phyloP scores from a whole-genome alignment of 1,140 invertebrate genomes.

The Bombus haemorrhoidalis region DNA sequence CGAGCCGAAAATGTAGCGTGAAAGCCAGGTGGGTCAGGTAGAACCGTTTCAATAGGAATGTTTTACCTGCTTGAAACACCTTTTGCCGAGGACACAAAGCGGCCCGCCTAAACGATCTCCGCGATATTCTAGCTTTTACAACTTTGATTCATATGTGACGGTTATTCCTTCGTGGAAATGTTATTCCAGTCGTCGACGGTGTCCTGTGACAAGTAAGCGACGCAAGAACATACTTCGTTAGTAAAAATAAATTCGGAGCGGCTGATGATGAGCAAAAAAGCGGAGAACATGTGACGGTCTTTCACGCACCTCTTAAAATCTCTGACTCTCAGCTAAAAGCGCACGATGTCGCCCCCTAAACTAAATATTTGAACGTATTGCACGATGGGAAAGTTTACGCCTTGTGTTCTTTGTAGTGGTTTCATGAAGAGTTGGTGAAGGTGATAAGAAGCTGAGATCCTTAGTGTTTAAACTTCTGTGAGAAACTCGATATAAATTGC shows the following conservation, averaged over 20 bases:
- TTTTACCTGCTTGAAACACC: conserved; percentile 67
- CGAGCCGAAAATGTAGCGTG: conserved; percentile 38
- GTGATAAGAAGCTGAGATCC: neutral
- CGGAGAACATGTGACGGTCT: neutral
- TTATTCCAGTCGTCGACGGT: conserved; percentile 33
- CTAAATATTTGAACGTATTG: conserved; percentile 30
- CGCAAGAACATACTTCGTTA: neutral
- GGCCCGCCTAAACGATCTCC: conserved; percentile 15
- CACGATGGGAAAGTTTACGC: conserved; percentile 29
- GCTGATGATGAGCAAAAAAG: neutral
- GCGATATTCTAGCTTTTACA: conserved; percentile 49
- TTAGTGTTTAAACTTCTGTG: neutral
- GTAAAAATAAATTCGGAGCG: conserved; percentile 47
- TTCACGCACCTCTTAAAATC: conserved; percentile 7
- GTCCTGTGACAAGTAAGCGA: neutral
- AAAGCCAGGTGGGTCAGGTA: conserved; percentile 78
- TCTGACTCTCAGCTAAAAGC: neutral
- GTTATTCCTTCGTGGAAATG: conserved; percentile 13
- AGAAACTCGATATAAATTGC: neutral
- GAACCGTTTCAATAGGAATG: conserved; percentile 64
- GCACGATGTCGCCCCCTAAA: neutral
- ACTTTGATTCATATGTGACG: neutral
- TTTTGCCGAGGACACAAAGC: conserved; percentile 66
- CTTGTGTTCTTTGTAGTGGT: neutral
- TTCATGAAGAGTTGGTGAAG: neutral